These are phyloP conservation scores for Hydrozoanthus tunicans DNA, from an alignment of 64 coral and sea anemone genomes.

Conservation along the genomic window DNA sequence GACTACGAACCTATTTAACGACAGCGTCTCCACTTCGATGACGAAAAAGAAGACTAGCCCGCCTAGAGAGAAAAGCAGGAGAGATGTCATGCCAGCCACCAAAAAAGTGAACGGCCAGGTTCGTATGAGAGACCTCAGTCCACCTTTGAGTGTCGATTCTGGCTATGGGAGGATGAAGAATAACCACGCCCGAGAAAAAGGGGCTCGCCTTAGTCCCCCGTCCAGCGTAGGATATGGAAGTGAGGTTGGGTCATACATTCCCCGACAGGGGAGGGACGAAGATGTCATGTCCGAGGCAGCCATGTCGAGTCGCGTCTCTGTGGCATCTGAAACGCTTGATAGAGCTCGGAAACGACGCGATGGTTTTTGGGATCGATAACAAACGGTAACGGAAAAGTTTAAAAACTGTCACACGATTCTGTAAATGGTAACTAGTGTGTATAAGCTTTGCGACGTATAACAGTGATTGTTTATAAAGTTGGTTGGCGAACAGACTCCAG, in stretches of 20 bases:
- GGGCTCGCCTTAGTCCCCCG: conserved; percentile 7
- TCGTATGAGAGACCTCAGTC: conserved; percentile 13
- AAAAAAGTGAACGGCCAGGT: background rate
- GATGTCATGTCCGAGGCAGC: conserved; percentile 85
- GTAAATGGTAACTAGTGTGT: no score
- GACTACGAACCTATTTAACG: conserved; percentile 83
- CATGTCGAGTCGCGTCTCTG: conserved; percentile 79
- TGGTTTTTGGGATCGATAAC: conserved; percentile 75
- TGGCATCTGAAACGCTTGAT: conserved; percentile 82
- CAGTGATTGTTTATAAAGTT: no score
- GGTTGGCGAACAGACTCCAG: no score
- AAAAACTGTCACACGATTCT: no score
- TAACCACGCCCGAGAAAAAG: conserved; percentile 9
- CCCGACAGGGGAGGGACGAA: conserved; percentile 65
- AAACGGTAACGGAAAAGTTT: background rate
- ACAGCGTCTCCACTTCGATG: conserved; percentile 59
- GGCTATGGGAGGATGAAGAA: conserved; percentile 1
- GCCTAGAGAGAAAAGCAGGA: background rate
- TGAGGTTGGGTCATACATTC: conserved; percentile 52
- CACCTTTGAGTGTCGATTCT: conserved; percentile 50
- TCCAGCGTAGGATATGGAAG: conserved; percentile 51
- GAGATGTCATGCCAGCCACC: background rate
- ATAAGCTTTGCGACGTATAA: no score
- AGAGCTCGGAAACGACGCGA: conserved; percentile 79
- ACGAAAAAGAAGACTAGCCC: conserved; percentile 33